A percentile compares a stretch with the other conserved stretches of the same genome.
These are phyloP conservation scores for Trogon melanurus DNA, from an alignment of 2,113 vertebrate genomes.

Conservation along the genomic window DNA sequence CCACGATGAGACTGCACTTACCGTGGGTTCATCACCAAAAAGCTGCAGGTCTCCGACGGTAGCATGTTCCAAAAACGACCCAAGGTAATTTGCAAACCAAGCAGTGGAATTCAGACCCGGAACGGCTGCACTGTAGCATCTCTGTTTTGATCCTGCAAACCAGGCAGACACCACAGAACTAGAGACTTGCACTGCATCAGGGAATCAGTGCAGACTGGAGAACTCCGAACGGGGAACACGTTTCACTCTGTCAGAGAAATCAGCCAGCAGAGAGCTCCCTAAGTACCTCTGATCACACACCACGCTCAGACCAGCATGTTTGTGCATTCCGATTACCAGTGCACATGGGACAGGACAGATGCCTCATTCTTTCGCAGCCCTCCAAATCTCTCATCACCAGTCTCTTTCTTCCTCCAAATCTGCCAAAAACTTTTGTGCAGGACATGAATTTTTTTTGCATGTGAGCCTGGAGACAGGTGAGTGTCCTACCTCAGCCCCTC, in stretches of 20 bases:
- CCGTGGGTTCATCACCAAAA: slow-evolving; percentile 47
- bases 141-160: slow-evolving; percentile 15
- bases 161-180: not conserved
- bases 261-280: not conserved
- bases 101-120: slow-evolving; percentile 22
- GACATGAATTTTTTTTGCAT: not conserved
- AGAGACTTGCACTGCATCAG: not conserved
- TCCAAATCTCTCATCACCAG: not conserved
- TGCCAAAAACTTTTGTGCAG: not conserved
- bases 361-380: not conserved
- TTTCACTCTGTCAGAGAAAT: not conserved
- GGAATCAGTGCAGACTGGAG: not conserved
- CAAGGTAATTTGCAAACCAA: slow-evolving; percentile 58
- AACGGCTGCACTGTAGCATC: not conserved
- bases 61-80: slow-evolving; percentile 47
- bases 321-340: not conserved
- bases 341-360: not conserved
- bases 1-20: not conserved
- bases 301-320: accelerated
- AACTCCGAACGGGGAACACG: not conserved
- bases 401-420: not conserved
- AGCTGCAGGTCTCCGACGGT: slow-evolving; percentile 34
- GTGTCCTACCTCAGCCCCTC: not conserved
- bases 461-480: not conserved
- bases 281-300: not conserved